phyloP scores from a whole-genome alignment of 2,113 vertebrate genomes.

The Catharus bicknelli region DNA sequence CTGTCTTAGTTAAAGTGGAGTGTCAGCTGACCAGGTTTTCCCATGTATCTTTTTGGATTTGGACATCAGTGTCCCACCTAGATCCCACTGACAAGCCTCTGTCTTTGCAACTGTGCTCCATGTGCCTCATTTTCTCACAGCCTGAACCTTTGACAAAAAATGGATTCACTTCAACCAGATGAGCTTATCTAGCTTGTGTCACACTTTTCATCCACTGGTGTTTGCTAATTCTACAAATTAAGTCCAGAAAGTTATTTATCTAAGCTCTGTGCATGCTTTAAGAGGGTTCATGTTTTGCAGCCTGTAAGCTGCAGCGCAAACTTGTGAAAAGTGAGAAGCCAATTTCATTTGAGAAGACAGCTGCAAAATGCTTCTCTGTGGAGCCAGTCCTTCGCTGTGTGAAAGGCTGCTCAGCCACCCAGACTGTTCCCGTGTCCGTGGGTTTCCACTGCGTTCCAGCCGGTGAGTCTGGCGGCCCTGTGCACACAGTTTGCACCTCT shows the following conservation, averaged over 20 bases:
- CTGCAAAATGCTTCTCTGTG: slow-evolving; percentile 75
- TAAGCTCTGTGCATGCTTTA: not conserved
- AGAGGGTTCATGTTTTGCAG: slow-evolving; percentile 37
- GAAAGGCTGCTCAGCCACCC: slow-evolving; percentile 67
- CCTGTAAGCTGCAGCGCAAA: slow-evolving; percentile 71
- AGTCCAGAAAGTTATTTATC: not conserved
- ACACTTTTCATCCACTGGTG: not conserved
- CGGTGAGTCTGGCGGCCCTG: slow-evolving; percentile 51
- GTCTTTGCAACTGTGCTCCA: no score
- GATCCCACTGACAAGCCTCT: not conserved
- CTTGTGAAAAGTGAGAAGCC: slow-evolving; percentile 73
- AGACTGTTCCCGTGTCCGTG: slow-evolving; percentile 48
- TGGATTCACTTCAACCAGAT: not conserved
- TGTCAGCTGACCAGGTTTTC: not conserved
- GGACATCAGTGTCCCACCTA: not conserved
- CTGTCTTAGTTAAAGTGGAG: not conserved
- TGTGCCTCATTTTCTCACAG: not conserved
- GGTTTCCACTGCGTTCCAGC: slow-evolving; percentile 74
- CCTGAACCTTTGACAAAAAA: not conserved
- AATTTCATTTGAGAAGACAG: slow-evolving; percentile 43
- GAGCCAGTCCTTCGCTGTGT: slow-evolving; percentile 76
- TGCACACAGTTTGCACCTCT: accelerated
- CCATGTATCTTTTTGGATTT: not conserved
- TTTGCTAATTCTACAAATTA: not conserved
- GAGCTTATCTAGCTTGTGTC: not conserved